These are phyloP conservation scores for Eristalis pertinax DNA, from an alignment of 2,888 invertebrate species.

Conservation along the genomic window DNA sequence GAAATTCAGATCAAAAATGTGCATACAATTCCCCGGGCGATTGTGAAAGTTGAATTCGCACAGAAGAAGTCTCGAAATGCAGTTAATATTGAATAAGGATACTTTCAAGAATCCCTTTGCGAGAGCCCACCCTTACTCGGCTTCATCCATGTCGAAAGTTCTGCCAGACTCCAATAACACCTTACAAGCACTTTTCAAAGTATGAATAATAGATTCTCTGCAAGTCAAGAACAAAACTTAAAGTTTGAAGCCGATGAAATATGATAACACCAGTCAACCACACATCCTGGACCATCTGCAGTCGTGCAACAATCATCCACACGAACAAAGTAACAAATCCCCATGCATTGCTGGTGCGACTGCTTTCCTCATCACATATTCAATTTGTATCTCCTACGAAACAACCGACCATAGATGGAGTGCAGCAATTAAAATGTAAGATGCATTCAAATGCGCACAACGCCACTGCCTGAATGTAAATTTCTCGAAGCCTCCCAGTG, in stretches of 20 bases:
- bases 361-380: constrained; percentile 30
- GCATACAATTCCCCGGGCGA: too few species aligned
- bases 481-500: not conserved
- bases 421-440: constrained; percentile 69
- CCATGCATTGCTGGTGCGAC: not conserved
- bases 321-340: constrained; percentile 11
- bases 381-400: constrained; percentile 47
- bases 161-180: not conserved
- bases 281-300: not conserved
- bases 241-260: not conserved
- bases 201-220: not conserved
- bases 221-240: not conserved
- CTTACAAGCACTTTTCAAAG: not conserved
- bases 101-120: too few species aligned
- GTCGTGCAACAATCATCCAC: not conserved
- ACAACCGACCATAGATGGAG: constrained; percentile 60
- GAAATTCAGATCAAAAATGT: too few species aligned
- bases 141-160: not conserved
- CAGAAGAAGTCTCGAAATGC: too few species aligned
- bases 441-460: constrained; percentile 66
- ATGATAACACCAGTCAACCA: not conserved
- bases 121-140: not conserved
- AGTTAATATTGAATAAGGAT: too few species aligned
- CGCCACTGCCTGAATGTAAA: constrained; percentile 50
- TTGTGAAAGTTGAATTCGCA: too few species aligned